These are phyloP conservation scores for Caenorhabditis brenneri DNA, from an alignment of 1,140 invertebrate genomes.

Conservation along the genomic window DNA sequence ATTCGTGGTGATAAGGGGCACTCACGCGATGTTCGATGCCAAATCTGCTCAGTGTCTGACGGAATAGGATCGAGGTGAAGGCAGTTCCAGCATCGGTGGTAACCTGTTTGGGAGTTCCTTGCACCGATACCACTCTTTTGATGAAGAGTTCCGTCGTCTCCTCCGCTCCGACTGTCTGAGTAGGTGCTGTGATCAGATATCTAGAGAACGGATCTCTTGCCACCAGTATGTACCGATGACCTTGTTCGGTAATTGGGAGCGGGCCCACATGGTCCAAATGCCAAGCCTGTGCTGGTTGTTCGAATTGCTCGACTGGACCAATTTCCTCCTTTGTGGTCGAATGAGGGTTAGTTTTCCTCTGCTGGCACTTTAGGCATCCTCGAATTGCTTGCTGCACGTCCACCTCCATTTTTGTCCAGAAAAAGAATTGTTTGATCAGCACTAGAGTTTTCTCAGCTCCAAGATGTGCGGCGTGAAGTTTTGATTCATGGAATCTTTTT, in stretches of 20 bases:
- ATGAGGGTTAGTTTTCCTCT: conserved; percentile 26
- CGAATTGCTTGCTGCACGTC: neutral
- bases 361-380: neutral
- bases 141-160: neutral
- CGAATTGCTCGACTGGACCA: neutral
- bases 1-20: neutral
- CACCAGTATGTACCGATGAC: conserved; percentile 23
- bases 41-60: neutral
- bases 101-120: neutral
- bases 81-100: neutral
- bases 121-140: neutral
- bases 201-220: conserved; percentile 5
- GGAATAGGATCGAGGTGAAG: neutral
- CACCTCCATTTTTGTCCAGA: conserved; percentile 17
- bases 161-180: neutral
- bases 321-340: neutral
- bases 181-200: neutral
- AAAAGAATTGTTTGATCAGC: neutral
- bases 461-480: neutral
- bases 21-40: neutral
- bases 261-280: conserved; percentile 18
- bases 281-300: neutral
- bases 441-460: neutral
- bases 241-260: conserved; percentile 27
- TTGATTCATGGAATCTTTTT: neutral